Evolutionary conservation across 2,888 invertebrate species (phyloP), one percentile per base, ranked within the genome.

Genomic region (Aspidapion aeneum): DNA sequence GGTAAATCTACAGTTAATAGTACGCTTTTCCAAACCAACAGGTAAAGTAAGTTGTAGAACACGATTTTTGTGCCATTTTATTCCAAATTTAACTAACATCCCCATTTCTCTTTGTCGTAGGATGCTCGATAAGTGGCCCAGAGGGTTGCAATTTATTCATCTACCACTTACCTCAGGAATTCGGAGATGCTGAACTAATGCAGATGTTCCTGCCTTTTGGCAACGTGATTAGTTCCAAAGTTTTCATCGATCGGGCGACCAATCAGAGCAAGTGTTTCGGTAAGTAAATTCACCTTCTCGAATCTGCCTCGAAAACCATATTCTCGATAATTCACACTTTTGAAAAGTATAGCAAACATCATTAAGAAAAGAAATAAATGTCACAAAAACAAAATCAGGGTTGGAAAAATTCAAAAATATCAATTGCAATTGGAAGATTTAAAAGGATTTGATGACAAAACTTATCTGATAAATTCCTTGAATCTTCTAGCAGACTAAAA

Each of bases 191-290:
- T 68, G 99, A 99, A 83, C 89, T 99, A 79, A 98, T 98, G 91
- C 98, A 98, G 86, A 98, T 99, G 98, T 99, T 99, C 85, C 87
- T 98, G 81, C 98, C 98, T 69, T 99, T 99, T 82, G 99, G 99
- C 76, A 97, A 95, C 82, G 98, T 99, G 79, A 98, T 99, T 85
- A 97, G 96, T 85, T 98, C 98, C 82, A 99, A 99, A 87, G 99
- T 99, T 75, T 99, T 99, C 86, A 98, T 99, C 81, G 99, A 99
- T 84, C 91, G 98, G 76, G 98, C 98, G 81, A 99, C 98, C 79
- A 98, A 98, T 84, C 98, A 99, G 86, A 98, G 98, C 89, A 99
- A 99, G 88, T 99, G 98, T 86, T 99, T 99, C 84, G 98, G 98
- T 98, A 84, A 87, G 93, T 84, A 60, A n/a, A n/a, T n/a, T n/a